Percentiles rank a stretch among this genome's conserved stretches.
phyloP scores from a whole-genome alignment of 2,888 invertebrate genomes.

The Antheraea assamensis region DNA sequence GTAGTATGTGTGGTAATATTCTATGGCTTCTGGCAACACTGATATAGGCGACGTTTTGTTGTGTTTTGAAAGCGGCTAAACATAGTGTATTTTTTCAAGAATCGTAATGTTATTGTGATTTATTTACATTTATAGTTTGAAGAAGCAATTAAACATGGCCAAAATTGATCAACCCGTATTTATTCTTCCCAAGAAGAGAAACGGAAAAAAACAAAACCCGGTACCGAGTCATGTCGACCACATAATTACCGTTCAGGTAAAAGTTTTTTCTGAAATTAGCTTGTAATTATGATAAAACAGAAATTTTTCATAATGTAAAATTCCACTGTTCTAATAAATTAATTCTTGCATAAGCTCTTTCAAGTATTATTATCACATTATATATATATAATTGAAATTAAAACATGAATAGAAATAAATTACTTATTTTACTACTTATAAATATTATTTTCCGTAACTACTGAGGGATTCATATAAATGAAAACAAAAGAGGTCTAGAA shows the following conservation, averaged over 20 bases:
- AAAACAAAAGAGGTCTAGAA: no score
- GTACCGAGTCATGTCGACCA: conserved; percentile 83
- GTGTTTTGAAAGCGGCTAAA: conserved; percentile 29
- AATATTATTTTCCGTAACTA: no score
- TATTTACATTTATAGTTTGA: not conserved
- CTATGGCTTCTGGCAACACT: not conserved
- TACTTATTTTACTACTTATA: no score
- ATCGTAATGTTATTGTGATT: conserved; percentile 13
- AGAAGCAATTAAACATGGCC: conserved; percentile 50
- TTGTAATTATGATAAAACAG: not conserved
- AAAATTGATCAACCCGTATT: conserved; percentile 80
- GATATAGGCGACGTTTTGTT: conserved; percentile 33
- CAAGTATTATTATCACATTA: no score
- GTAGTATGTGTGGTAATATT: no score
- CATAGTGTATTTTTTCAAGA: conserved; percentile 10
- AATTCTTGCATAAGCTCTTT: no score
- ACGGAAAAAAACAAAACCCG: conserved; percentile 78
- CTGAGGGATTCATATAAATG: no score
- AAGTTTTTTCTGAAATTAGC: not conserved
- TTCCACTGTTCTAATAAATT: no score
- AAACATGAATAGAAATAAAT: no score
- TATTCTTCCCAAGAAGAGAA: conserved; percentile 83
- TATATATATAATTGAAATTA: no score
- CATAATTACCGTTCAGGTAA: conserved; percentile 83
- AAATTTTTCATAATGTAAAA: no score